A percentile compares a stretch with the other conserved stretches of the same genome.
These are phyloP conservation scores for Catamblyrhynchus diadema DNA, from an alignment of 2,797 vertebrate genomes.

Conservation along the genomic window DNA sequence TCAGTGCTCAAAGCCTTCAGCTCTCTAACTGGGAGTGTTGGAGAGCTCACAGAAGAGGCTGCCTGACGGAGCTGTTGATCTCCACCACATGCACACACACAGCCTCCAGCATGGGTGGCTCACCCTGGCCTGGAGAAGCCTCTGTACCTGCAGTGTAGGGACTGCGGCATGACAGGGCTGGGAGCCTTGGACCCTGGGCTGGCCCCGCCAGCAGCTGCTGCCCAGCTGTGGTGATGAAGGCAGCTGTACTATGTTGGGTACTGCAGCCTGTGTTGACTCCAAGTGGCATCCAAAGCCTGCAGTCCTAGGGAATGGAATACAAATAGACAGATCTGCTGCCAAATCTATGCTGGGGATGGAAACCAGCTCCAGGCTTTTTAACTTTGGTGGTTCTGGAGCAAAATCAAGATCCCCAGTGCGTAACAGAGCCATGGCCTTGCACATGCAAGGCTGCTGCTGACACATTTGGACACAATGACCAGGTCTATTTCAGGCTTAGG, in stretches of 20 bases:
- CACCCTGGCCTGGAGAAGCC: not conserved
- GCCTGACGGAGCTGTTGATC: not conserved
- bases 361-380: not conserved
- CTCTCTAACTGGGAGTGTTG: not conserved
- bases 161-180: rapidly evolving
- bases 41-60: not conserved
- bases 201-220: not conserved
- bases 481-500: not conserved
- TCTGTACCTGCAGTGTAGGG: rapidly evolving
- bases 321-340: not conserved
- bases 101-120: not conserved
- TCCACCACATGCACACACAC: not conserved
- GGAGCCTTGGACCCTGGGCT: not conserved
- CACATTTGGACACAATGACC: not conserved
- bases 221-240: not conserved
- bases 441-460: not conserved
- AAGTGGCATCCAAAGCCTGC: not conserved
- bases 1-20: not conserved
- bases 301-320: not conserved
- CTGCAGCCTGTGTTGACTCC: not conserved
- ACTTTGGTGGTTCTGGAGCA: not conserved
- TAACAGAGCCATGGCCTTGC: not conserved
- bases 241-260: not conserved
- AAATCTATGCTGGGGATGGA: not conserved
- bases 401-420: not conserved